Percentiles rank a stretch among this genome's conserved stretches.
Conservation (phyloP, 2,888 invertebrate genomes). For the Auanema sp. region DNA sequence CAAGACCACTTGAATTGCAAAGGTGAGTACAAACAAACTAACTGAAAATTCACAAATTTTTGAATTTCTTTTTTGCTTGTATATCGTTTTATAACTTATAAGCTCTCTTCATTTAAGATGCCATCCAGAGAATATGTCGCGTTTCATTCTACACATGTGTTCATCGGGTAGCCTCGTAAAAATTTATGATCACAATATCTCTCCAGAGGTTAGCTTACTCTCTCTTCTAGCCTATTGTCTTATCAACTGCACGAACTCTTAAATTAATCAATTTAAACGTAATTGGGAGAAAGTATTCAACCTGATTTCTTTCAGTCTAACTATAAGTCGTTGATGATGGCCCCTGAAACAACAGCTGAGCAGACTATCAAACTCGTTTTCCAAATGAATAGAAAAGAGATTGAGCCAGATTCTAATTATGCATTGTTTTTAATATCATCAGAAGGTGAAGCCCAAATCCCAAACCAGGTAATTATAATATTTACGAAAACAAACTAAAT, state of each 20-base stretch:
- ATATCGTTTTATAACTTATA: not conserved
- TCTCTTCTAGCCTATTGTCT: not conserved
- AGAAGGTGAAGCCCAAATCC: conserved; percentile 48
- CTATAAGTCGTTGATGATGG: conserved; percentile 58
- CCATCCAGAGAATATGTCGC: conserved; percentile 87
- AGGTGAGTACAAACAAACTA: not conserved
- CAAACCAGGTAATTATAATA: conserved; percentile 28
- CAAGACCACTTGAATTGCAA: too few species aligned
- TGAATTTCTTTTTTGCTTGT: not conserved
- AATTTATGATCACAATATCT: conserved; percentile 86
- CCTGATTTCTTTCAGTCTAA: conserved; percentile 45
- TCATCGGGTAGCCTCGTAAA: conserved; percentile 83
- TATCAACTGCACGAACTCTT: not conserved
- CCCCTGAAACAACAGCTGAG: conserved; percentile 39
- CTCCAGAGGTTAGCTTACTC: conserved; percentile 72
- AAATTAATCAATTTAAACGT: not conserved
- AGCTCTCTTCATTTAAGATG: conserved; percentile 68
- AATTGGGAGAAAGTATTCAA: conserved; percentile 3
- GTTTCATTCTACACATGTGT: conserved; percentile 82
- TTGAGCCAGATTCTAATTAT: conserved; percentile 22
- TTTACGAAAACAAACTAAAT: not conserved
- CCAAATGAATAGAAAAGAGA: conserved; percentile 38
- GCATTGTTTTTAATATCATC: conserved; percentile 29
- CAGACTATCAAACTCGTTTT: conserved; percentile 50
- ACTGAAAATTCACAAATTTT: conserved; percentile 9